Conservation (phyloP, 1,140 invertebrate species). For the Catajapyx aquilonaris region DNA sequence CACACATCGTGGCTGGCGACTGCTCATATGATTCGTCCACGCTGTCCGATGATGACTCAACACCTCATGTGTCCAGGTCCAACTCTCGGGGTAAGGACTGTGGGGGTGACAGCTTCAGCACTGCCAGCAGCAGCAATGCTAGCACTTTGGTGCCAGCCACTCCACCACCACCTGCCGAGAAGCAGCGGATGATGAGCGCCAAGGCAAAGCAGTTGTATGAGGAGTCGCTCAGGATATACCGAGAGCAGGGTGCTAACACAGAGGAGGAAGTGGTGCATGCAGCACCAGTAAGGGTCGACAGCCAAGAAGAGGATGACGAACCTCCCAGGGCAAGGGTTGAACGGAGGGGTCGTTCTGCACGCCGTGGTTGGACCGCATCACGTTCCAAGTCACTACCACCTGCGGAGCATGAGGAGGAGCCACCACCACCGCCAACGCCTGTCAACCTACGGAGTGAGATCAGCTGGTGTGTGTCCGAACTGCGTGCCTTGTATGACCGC, state of each 20-base stretch:
- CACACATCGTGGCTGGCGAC: conserved; percentile 11
- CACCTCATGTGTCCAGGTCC: conserved; percentile 27
- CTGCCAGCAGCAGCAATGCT: neutral
- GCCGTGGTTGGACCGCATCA: conserved; percentile 7
- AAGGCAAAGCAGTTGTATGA: conserved; percentile 22
- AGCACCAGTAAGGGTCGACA: conserved; percentile 13
- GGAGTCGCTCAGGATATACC: conserved; percentile 20
- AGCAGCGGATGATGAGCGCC: conserved; percentile 18
- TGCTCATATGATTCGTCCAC: conserved; percentile 25
- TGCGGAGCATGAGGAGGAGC: conserved; percentile 5
- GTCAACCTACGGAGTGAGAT: conserved; percentile 15
- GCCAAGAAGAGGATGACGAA: conserved; percentile 6
- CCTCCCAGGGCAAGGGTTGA: conserved; percentile 3
- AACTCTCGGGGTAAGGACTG: conserved; percentile 27
- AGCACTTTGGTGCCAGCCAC: neutral
- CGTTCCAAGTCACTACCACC: conserved; percentile 13
- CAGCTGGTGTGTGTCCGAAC: conserved; percentile 21
- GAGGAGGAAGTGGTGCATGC: conserved; percentile 13
- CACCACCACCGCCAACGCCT: conserved; percentile 1
- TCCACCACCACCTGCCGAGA: conserved; percentile 9
- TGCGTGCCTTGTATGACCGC: conserved; percentile 18
- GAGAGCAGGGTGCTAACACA: conserved; percentile 13
- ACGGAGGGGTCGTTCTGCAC: conserved; percentile 9
- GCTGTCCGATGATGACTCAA: conserved; percentile 28
- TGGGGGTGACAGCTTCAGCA: neutral